These are phyloP conservation scores for Zophobas atratus DNA, from an alignment of 1,140 invertebrate genomes.

Conservation along the genomic window DNA sequence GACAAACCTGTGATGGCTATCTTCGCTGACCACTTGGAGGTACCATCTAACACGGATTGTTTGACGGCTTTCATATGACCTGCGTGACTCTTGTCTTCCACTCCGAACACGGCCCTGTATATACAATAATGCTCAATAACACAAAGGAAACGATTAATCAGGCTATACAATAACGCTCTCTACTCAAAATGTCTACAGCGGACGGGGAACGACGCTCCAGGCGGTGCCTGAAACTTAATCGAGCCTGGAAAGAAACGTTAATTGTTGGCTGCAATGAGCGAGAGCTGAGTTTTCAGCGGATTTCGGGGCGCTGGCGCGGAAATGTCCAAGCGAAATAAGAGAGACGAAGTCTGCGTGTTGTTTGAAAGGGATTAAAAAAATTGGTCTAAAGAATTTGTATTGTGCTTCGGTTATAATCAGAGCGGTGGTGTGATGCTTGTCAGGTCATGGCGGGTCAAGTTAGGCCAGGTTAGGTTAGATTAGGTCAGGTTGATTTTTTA, in stretches of 20 bases:
- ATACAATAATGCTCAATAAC: conserved; percentile 38
- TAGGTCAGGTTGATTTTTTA: too few species aligned
- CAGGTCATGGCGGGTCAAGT: too few species aligned
- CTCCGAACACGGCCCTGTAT: conserved; percentile 93
- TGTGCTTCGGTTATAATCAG: too few species aligned
- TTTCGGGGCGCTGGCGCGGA: background rate
- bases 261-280: background rate
- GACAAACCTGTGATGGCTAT: conserved; percentile 99
- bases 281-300: background rate
- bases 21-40: conserved; percentile 99
- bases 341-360: too few species aligned
- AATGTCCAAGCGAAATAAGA: too few species aligned
- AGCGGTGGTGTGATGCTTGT: too few species aligned
- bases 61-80: conserved; percentile 98
- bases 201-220: background rate
- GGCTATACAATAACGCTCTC: conserved; percentile 1
- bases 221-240: background rate
- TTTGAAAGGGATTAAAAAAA: too few species aligned
- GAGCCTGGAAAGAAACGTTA: conserved; percentile 9
- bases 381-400: too few species aligned
- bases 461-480: too few species aligned
- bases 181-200: background rate
- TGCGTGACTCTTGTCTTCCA: conserved; percentile 94
- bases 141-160: conserved; percentile 10
- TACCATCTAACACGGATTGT: conserved; percentile 98